Conservation (phyloP, 2,113 vertebrate genomes). For the Neolamprologus variostigma region DNA sequence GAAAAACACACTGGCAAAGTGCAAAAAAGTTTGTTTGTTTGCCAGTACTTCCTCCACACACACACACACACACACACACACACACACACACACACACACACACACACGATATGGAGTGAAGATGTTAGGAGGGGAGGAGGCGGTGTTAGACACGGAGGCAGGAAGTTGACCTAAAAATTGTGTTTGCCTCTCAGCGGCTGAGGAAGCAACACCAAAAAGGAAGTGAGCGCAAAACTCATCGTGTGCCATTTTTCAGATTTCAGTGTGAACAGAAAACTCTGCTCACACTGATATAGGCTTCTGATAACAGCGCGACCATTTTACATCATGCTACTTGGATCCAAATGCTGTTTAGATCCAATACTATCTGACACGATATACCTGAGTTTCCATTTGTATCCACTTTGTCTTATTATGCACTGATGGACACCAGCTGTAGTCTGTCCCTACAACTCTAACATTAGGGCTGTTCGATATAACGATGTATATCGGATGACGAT, state of each 20-base stretch:
- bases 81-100: neutral
- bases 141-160: neutral
- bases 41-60: neutral
- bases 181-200: neutral
- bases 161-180: conserved; percentile 40
- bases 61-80: neutral
- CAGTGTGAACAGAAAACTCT: neutral
- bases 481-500: accelerated
- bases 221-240: neutral
- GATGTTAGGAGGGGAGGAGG: neutral
- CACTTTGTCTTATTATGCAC: neutral
- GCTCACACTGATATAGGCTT: neutral
- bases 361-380: neutral
- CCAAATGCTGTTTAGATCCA: neutral
- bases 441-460: neutral
- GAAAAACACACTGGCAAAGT: neutral
- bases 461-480: neutral
- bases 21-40: neutral
- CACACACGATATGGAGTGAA: neutral
- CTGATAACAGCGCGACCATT: neutral
- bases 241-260: neutral
- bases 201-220: conserved; percentile 7
- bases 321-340: neutral
- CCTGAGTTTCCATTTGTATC: neutral
- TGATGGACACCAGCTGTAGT: neutral